Evolutionary conservation across 1,140 invertebrate genomes (phyloP), one percentile per base, ranked within the genome.

Genomic region (Oscheius sp.): DNA sequence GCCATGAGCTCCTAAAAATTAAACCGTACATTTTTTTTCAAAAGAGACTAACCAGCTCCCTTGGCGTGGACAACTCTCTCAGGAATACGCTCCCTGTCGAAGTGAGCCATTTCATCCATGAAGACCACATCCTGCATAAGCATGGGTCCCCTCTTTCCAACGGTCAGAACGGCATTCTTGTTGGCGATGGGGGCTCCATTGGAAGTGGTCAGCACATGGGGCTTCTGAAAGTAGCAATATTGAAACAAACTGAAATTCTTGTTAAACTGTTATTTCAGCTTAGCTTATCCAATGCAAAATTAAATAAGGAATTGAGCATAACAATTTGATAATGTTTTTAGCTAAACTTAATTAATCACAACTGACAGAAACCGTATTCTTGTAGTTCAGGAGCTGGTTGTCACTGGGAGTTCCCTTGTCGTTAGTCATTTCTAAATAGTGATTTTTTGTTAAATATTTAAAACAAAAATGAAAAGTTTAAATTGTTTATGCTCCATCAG

Each of bases 51-150:
- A 79, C 90, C 94, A 66, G 91, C 93, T 80, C 95, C 95, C 87
- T 97, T 97, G 0, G 95, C 95, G 86, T 98, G 95, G 0, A 97
- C 95, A 0, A 97, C 95, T 82, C 95, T 88, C 85, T 98, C 95
- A 0, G 95, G 95, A 79, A 98, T 97, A 67, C 95, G 88, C 85
- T 98, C 94, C 23, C 92, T 85, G 76, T 91, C 89, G 77, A 96
- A 93, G 84, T 94, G 92, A 0, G 92, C 90, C 79, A 95, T 88
- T 82, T 95, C 92, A 82, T 97, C 94, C 70, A 94, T 85, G 76
- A 91, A 92, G 36, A 89, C 89, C 73, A 90, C 89, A 85, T 97
- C 95, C 73, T 94, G 91, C 2, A 96, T 86, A 0, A 98, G 87
- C 10, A 92, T 85, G 1, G 95, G 94, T 0, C 96, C 95, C 64